Evolutionary conservation across 2,113 vertebrate species (phyloP).

Genomic region (Dipodomys stephensi): DNA sequence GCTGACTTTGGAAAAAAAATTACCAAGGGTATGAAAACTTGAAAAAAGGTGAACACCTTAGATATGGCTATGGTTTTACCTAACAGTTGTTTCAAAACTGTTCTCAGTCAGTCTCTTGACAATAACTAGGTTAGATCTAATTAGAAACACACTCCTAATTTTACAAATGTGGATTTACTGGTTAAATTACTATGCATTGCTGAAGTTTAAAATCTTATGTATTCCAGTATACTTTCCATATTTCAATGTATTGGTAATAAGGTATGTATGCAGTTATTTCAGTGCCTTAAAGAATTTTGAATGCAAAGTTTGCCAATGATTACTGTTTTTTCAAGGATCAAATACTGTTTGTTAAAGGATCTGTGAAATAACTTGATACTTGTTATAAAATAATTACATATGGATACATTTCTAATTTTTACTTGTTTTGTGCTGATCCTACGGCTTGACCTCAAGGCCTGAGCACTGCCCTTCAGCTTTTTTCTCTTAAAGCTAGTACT

Average conservation of each 20-base stretch:
- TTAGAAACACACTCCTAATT: constrained; percentile 12
- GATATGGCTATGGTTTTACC: not conserved
- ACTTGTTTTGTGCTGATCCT: not conserved
- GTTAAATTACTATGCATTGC: constrained; percentile 56
- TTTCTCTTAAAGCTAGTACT: too few species aligned
- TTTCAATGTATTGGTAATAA: constrained; percentile 41
- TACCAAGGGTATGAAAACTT: constrained; percentile 24
- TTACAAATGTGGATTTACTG: not conserved
- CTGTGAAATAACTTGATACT: constrained; percentile 51
- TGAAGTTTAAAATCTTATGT: not conserved
- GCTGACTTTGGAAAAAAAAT: constrained; percentile 39
- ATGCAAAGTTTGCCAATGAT: constrained; percentile 62
- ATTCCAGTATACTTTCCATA: constrained; percentile 2
- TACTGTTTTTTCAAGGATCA: constrained; percentile 57
- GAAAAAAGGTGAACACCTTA: not conserved
- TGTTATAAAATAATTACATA: constrained; percentile 22
- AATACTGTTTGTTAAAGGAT: constrained; percentile 28
- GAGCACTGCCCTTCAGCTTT: too few species aligned
- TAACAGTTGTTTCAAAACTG: not conserved
- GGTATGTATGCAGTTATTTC: constrained; percentile 51
- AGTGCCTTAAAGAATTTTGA: constrained; percentile 79
- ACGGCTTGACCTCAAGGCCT: too few species aligned
- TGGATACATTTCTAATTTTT: not conserved
- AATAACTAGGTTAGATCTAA: not conserved
- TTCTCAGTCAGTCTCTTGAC: not conserved